Conservation (phyloP, 2,888 invertebrate genomes). For the Amphipoea oculea region DNA sequence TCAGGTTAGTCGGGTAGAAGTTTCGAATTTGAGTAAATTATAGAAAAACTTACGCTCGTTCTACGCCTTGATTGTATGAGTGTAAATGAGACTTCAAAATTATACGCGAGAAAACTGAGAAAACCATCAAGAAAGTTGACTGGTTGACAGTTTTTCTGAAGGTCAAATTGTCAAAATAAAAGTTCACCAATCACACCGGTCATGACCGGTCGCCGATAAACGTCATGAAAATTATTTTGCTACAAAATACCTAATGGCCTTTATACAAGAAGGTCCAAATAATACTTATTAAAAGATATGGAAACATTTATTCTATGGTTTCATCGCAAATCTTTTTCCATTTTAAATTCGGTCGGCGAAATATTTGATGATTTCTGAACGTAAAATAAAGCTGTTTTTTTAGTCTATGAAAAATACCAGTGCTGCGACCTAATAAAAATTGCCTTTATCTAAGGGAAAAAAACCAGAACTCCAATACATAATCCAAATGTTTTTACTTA, state of each 20-base stretch:
- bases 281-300: neutral
- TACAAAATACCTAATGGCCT: neutral
- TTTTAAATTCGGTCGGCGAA: neutral
- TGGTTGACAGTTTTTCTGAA: slow-evolving; percentile 45
- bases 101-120: slow-evolving; percentile 28
- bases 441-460: neutral
- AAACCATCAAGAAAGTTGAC: slow-evolving; percentile 51
- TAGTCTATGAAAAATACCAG: slow-evolving; percentile 17
- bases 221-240: slow-evolving; percentile 2
- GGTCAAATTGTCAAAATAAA: slow-evolving; percentile 40
- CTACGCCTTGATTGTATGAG: slow-evolving; percentile 13
- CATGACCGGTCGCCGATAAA: neutral
- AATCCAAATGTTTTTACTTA: neutral
- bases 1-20: neutral
- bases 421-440: neutral
- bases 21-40: neutral
- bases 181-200: neutral
- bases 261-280: neutral
- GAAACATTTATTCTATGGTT: neutral
- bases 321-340: neutral
- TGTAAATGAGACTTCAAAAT: slow-evolving; percentile 24
- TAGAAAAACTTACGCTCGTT: slow-evolving; percentile 40
- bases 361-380: slow-evolving; percentile 45
- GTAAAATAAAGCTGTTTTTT: neutral
- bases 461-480: neutral